A percentile compares a stretch with the other conserved stretches of the same genome.
Evolutionary conservation across 92 coral and sea anemone species (phyloP).

Genomic region (Epizoanthus scotinus): DNA sequence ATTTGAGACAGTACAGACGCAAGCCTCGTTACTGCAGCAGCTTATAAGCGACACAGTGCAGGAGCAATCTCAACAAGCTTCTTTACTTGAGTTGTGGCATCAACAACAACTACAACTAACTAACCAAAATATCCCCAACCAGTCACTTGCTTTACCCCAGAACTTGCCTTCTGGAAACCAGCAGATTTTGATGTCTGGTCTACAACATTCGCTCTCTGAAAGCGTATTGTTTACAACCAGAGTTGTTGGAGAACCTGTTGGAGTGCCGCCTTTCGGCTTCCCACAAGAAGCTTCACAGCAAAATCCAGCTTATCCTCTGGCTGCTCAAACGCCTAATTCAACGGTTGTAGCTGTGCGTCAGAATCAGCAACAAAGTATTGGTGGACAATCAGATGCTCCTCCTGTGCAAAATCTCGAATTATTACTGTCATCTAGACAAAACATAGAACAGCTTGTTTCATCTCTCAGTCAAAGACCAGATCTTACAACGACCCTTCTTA

Average conservation of each 20-base stretch:
- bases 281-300: conserved; percentile 1
- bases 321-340: neutral
- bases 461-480: conserved; percentile 29
- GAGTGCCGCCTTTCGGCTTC: neutral
- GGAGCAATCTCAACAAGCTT: neutral
- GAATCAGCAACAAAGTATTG: neutral
- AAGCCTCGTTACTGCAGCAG: neutral
- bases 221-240: neutral
- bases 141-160: neutral
- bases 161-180: neutral
- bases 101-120: neutral
- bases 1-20: neutral
- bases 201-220: neutral
- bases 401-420: conserved; percentile 25
- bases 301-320: neutral
- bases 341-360: neutral
- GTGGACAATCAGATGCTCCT: conserved; percentile 2
- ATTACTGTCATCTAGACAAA: conserved; percentile 26
- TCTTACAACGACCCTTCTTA: conserved; percentile 23
- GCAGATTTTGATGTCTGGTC: neutral
- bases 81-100: conserved; percentile 2
- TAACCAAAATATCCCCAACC: neutral
- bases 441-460: conserved; percentile 32
- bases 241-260: neutral
- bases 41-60: neutral